Base-by-base conservation (phyloP, 1,140 invertebrate genomes). In the Chionoecetes opilio region DNA sequence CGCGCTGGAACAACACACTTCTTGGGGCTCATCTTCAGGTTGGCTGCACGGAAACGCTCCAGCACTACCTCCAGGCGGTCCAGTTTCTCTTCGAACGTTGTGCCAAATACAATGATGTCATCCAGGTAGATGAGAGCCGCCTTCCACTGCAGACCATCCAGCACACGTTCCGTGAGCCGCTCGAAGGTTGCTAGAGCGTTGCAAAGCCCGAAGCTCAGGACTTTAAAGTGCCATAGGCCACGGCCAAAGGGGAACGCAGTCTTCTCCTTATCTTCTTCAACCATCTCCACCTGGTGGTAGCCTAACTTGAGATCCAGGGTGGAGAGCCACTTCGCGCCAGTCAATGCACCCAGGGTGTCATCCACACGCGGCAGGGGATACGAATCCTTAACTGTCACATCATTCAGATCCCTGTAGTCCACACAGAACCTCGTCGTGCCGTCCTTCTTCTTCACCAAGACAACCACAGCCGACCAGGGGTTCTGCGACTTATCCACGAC, bases 371-470 rank as follows among this genome's bases (percentile, higher is more conserved):
- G 53, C 53, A 63, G 53, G 53, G 53, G 53, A 26, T 63, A 63
- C 2, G 53, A 63, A 26, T 21, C 53, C 53, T 63, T 63, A 26
- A 63, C 53, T 26, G 53, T 63, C 9, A 63, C 53, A 63, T 21
- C 53, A 26, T 63, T 63, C 9, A 63, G 53, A 3, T 3, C 53
- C 9, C 53, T 9, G 53, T 89, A 89, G 37, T 89, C 87, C 34
- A 89, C 37, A 89, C 37, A 89, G 38, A 8, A 89, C n/a, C 9
- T 29, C 5, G 38, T 46, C 9, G 38, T 29, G n/a, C 38, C 38
- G 8, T 89, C 38, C n/a, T 89, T 38, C 87, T 89, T 89, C 87
- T n/a, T 89, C 35, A 89, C 87, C 34, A 88, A 32, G 31, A 88
- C 35, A 3, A 89, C 87, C 38, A 9, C 87, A 8, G 87, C 38